Evolutionary conservation across 2,113 vertebrate species (phyloP), one percentile per base, ranked within the genome.

Genomic region (Rhineura floridana): DNA sequence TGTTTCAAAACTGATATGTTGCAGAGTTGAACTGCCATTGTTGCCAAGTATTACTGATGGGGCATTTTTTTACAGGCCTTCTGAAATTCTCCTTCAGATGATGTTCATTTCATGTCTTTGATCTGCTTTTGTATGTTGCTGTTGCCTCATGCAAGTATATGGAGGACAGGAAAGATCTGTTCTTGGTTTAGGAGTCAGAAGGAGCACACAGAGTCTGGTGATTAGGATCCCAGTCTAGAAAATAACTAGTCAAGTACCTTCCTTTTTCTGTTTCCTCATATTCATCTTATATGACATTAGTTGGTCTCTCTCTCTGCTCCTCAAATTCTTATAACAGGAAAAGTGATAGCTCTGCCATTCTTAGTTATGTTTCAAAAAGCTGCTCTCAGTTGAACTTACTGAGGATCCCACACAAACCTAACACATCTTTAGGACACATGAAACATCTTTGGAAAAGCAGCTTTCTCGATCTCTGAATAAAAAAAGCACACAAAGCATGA

Each of bases 121-220:
- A 17, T n/a, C 50, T 55, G 6, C 52, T n/a, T 59, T 81, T 81
- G 5, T 73, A 33, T 80, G 89, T 80, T 89, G 62, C 65, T 89
- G 69, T 93, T 76, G 87, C 91, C 75, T 46, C 39, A 11, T n/a
- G 62, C 87, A 88, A 89, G 36, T 9, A 75, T 73, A 65, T 75
- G 6, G 69, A 72, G 69, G 48, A 91, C 82, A 85, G 87, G 83
- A 89, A n/a, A 75, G 73, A 76, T 55, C 42, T 15, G 10, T 48
- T 63, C 82, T 70, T 39, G 50, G 83, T 69, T 55, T 23, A 83
- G 85, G 81, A 48, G 36, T 2, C 12, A 4, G 50, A 84, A 21
- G 3, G 21, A 46, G 42, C 21, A 44, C 23, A 48, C 13, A 25
- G 23, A n/a, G n/a, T n/a, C n/a, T n/a, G n/a, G n/a, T n/a, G n/a